A percentile compares a stretch with the other conserved stretches of the same genome.
These are phyloP conservation scores for Patella depressa DNA, from an alignment of 2,888 invertebrate species.

Conservation along the genomic window DNA sequence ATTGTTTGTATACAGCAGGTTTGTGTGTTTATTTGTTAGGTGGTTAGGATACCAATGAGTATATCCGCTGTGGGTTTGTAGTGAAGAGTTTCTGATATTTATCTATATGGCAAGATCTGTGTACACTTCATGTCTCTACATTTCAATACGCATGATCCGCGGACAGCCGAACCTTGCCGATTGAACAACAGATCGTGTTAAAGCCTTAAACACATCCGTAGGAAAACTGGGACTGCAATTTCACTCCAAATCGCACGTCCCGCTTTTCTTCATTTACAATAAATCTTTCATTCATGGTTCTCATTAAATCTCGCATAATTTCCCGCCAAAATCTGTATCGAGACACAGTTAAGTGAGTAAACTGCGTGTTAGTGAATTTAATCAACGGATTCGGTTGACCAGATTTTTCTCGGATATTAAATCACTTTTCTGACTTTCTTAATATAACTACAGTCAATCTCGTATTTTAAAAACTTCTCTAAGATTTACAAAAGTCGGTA, in stretches of 20 bases:
- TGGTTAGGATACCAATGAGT: no score
- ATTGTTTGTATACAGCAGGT: no score
- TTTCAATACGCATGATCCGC: neutral
- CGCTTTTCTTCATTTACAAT: neutral
- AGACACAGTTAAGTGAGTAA: neutral
- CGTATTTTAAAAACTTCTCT: no score
- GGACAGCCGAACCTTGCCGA: neutral
- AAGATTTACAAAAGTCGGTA: no score
- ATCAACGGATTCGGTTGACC: neutral
- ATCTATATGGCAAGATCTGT: neutral
- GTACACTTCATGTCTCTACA: conserved; percentile 6
- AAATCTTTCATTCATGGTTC: conserved; percentile 4
- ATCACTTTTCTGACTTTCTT: no score
- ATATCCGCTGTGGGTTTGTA: neutral
- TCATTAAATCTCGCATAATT: conserved; percentile 2
- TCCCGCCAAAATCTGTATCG: neutral
- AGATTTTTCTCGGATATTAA: no score
- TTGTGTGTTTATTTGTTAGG: no score
- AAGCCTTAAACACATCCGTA: neutral
- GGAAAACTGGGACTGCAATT: neutral
- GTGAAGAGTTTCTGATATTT: neutral
- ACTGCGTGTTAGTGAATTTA: conserved; percentile 7
- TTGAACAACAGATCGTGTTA: neutral
- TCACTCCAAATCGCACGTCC: neutral
- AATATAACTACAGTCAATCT: no score